A percentile compares a stretch with the other conserved stretches of the same genome.
Conservation (phyloP, 2,888 invertebrate genomes). For the Apeira syringaria region DNA sequence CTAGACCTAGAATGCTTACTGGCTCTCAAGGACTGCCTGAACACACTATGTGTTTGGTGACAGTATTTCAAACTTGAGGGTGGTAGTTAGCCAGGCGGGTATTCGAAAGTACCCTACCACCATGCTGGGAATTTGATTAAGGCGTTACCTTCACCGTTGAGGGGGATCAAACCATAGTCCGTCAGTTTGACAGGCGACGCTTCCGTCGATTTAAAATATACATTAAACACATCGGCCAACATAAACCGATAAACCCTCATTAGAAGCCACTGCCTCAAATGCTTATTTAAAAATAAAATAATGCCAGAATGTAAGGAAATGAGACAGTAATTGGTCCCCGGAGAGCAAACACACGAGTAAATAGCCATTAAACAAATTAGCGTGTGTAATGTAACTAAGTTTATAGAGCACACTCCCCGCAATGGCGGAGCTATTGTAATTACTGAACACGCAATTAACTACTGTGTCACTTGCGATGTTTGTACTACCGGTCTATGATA, state of each 20-base stretch:
- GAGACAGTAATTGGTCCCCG: conserved; percentile 28
- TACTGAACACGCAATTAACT: conserved; percentile 38
- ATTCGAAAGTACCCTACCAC: too few species aligned
- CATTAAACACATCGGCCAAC: too few species aligned
- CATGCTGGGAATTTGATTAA: too few species aligned
- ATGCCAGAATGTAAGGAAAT: conserved; percentile 26
- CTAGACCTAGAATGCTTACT: too few species aligned
- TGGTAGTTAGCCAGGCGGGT: too few species aligned
- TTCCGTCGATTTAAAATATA: too few species aligned
- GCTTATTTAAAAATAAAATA: conserved; percentile 10
- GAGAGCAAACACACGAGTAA: conserved; percentile 27
- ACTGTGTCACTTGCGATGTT: conserved; percentile 18
- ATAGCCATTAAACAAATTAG: conserved; percentile 50
- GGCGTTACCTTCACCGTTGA: too few species aligned
- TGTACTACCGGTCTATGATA: conserved; percentile 2
- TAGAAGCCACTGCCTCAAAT: not conserved
- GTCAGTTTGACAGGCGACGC: too few species aligned
- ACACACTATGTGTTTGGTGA: too few species aligned
- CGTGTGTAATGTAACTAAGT: conserved; percentile 35
- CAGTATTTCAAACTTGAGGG: too few species aligned
- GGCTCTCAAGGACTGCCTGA: too few species aligned
- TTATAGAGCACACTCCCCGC: conserved; percentile 35
- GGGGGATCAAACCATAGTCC: too few species aligned
- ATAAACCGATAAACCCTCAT: not conserved
- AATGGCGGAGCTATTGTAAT: conserved; percentile 31